Evolutionary conservation across 1,140 invertebrate genomes (phyloP).

Genomic region (Drosophila nannoptera): DNA sequence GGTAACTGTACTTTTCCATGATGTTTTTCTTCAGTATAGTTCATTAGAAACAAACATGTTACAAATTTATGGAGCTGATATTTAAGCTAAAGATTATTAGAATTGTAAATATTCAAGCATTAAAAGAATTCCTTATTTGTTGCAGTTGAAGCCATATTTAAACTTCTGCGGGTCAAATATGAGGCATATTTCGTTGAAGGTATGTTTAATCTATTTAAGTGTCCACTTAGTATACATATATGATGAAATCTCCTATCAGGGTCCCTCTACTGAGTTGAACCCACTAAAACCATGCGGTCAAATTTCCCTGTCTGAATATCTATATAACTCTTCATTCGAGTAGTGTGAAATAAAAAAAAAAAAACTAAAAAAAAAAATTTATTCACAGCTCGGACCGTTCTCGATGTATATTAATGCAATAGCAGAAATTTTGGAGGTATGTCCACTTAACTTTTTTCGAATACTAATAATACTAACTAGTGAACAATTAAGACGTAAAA

Average conservation of each 20-base stretch:
- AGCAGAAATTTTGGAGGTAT: too few species aligned
- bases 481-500: too few species aligned
- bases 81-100: background rate
- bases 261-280: conserved; percentile 76
- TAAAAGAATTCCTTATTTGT: too few species aligned
- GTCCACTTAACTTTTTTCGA: too few species aligned
- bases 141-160: too few species aligned
- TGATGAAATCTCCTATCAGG: conserved; percentile 64
- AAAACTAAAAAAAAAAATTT: too few species aligned
- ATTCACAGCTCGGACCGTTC: too few species aligned
- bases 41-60: conserved; percentile 74
- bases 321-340: too few species aligned
- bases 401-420: too few species aligned
- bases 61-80: conserved; percentile 68
- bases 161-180: too few species aligned
- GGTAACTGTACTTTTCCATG: conserved; percentile 14
- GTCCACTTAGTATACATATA: background rate
- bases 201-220: conserved; percentile 6
- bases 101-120: background rate
- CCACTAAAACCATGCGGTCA: conserved; percentile 74
- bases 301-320: conserved; percentile 62
- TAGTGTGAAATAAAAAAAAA: too few species aligned
- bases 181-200: conserved; percentile 3
- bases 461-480: too few species aligned
- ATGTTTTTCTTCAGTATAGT: conserved; percentile 72